Evolutionary conservation across 2,888 invertebrate genomes (phyloP).

Genomic region (Dorcus parallelipipedus): DNA sequence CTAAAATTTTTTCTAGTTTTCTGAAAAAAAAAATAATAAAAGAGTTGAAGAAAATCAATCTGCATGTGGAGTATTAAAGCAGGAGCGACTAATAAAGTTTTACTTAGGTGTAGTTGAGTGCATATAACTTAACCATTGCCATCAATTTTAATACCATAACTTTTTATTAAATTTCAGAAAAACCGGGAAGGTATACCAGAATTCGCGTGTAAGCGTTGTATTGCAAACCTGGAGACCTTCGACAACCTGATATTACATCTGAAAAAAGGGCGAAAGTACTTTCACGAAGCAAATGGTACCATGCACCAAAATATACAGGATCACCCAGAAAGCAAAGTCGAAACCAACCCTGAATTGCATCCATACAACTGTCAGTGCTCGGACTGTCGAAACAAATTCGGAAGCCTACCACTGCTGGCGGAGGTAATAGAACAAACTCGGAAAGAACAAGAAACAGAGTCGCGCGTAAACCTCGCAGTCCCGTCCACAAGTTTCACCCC

Average conservation of each 20-base stretch:
- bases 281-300: slow-evolving; percentile 5
- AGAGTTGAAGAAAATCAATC: too few relatives aligned
- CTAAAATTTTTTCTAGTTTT: too few relatives aligned
- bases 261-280: slow-evolving; percentile 4
- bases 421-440: slow-evolving; percentile 22
- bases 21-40: too few relatives aligned
- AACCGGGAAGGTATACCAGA: slow-evolving; percentile 3
- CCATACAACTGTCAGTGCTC: slow-evolving; percentile 19
- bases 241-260: slow-evolving; percentile 1
- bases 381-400: slow-evolving; percentile 21
- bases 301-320: slow-evolving; percentile 5
- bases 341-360: slow-evolving; percentile 7
- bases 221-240: slow-evolving; percentile 7
- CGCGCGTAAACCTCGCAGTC: background rate
- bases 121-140: too few relatives aligned
- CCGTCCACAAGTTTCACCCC: background rate
- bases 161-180: slow-evolving; percentile 2
- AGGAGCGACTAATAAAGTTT: too few relatives aligned
- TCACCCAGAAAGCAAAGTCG: background rate
- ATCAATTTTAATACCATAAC: too few relatives aligned
- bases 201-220: slow-evolving; percentile 4
- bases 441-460: background rate
- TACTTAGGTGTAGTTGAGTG: too few relatives aligned
- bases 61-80: too few relatives aligned
- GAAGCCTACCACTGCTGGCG: slow-evolving; percentile 21